Conservation (phyloP, 2,888 invertebrate species). For the Petrophora chlorosata region DNA sequence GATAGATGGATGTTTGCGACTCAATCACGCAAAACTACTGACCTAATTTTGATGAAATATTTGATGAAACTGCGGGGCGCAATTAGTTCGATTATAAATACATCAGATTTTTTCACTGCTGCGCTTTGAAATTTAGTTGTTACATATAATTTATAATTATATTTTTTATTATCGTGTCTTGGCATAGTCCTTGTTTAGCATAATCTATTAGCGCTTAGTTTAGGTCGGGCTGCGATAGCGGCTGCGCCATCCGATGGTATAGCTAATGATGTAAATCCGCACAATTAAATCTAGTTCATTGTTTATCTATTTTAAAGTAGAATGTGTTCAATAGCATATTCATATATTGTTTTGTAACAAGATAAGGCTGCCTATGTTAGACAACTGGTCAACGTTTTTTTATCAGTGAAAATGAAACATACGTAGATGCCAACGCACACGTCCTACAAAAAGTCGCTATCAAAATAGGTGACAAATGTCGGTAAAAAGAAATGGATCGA, state of each 20-base stretch:
- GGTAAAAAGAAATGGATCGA: too few species aligned
- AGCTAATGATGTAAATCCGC: conserved; percentile 14
- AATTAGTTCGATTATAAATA: neutral
- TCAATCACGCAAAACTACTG: too few species aligned
- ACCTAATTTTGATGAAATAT: too few species aligned
- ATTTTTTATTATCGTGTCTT: conserved; percentile 9
- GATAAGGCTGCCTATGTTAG: too few species aligned
- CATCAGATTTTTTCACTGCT: neutral
- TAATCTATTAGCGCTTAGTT: conserved; percentile 24
- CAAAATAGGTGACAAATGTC: too few species aligned
- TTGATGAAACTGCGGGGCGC: too few species aligned
- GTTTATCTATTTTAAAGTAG: neutral
- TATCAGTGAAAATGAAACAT: too few species aligned
- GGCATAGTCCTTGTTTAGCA: conserved; percentile 13
- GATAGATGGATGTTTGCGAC: too few species aligned
- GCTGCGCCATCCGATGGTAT: conserved; percentile 4
- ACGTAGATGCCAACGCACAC: too few species aligned
- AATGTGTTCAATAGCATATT: neutral
- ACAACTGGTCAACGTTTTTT: too few species aligned
- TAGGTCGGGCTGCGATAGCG: conserved; percentile 9
- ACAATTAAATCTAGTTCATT: neutral
- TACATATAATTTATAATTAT: neutral
- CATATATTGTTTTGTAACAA: too few species aligned
- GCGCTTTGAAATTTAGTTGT: neutral
- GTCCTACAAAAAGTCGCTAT: too few species aligned